These are phyloP conservation scores for Varecia variegata DNA, from an alignment of 2,797 vertebrate species.

Conservation along the genomic window DNA sequence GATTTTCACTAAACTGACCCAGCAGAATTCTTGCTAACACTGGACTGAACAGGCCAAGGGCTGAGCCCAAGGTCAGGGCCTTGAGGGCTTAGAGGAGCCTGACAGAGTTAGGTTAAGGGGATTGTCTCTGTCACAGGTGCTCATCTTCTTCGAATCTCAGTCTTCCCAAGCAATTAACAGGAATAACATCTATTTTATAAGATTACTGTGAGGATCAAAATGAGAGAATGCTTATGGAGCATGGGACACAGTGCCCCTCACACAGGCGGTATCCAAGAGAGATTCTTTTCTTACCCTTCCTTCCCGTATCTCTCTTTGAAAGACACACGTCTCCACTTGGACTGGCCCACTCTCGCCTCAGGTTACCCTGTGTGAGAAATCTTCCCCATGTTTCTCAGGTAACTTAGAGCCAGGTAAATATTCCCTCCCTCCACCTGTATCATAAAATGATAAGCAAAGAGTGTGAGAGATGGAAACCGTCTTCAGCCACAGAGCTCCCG, in stretches of 20 bases:
- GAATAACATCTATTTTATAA: not conserved
- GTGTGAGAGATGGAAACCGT: not conserved
- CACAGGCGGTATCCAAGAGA: too few species aligned
- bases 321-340: not conserved
- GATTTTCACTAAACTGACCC: not conserved
- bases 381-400: not conserved
- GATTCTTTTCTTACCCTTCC: not conserved
- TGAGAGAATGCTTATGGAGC: not conserved
- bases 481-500: not conserved
- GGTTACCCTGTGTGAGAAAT: not conserved
- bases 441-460: not conserved
- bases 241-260: not conserved
- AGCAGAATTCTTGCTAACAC: not conserved
- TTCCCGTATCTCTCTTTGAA: not conserved
- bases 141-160: not conserved
- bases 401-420: not conserved
- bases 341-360: fast-evolving
- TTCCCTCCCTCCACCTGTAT: too few species aligned
- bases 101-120: not conserved
- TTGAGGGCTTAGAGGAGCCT: not conserved
- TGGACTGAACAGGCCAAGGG: not conserved
- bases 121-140: not conserved
- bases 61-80: not conserved
- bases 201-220: not conserved
- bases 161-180: not conserved